Evolutionary conservation across 2,113 vertebrate species (phyloP).

Genomic region (Mugil cephalus): DNA sequence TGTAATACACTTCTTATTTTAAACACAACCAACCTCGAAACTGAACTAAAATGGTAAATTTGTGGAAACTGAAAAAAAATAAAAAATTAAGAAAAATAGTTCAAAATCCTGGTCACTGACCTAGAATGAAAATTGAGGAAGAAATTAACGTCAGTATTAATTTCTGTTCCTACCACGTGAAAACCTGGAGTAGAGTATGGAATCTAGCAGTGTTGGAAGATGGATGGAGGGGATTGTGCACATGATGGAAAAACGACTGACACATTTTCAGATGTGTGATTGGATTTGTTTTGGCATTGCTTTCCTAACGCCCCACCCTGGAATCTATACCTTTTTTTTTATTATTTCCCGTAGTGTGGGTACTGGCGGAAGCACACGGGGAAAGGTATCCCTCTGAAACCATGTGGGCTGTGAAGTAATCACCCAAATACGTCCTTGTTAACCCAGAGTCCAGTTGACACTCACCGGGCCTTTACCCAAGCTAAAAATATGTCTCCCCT

Average conservation of each 20-base stretch:
- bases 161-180: slow-evolving; percentile 60
- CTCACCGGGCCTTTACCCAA: slow-evolving; percentile 59
- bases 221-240: slow-evolving; percentile 29
- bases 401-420: slow-evolving; percentile 69
- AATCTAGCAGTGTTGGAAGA: slow-evolving; percentile 31
- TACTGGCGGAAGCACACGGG: slow-evolving; percentile 60
- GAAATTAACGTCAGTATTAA: slow-evolving; percentile 66
- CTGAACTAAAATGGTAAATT: slow-evolving; percentile 30
- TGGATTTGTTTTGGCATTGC: slow-evolving; percentile 63
- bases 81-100: background rate
- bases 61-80: background rate
- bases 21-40: slow-evolving; percentile 25
- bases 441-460: slow-evolving; percentile 53
- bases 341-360: slow-evolving; percentile 73
- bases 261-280: slow-evolving; percentile 61
- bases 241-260: slow-evolving; percentile 64
- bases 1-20: slow-evolving; percentile 32
- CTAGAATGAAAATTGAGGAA: slow-evolving; percentile 53
- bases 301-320: slow-evolving; percentile 42
- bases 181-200: slow-evolving; percentile 45
- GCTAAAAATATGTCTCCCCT: slow-evolving; percentile 70
- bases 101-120: slow-evolving; percentile 53
- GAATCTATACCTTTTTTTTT: slow-evolving; percentile 71
- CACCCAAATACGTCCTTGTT: slow-evolving; percentile 68
- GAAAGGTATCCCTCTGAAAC: slow-evolving; percentile 70